phyloP scores from a whole-genome alignment of 1,140 invertebrate genomes.

The fruit fly (Drosophila melanogaster) region DNA sequence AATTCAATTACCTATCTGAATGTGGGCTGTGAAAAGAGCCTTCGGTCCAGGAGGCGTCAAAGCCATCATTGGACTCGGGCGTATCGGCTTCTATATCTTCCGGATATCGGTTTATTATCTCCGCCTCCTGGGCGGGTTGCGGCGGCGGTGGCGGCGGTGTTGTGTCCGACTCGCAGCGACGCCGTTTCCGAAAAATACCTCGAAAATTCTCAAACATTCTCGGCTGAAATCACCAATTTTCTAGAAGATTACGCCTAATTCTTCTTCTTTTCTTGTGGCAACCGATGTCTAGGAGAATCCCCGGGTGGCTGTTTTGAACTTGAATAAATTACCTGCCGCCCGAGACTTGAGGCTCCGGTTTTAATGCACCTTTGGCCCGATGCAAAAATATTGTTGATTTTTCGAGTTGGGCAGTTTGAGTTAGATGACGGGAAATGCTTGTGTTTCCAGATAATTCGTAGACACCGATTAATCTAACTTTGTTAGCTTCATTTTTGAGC shows the following conservation, averaged over 20 bases:
- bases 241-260: conserved; percentile 48
- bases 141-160: conserved; percentile 2
- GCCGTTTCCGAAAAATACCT: conserved; percentile 75
- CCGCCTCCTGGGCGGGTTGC: conserved; percentile 11
- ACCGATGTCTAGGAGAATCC: conserved; percentile 13
- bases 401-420: conserved; percentile 16
- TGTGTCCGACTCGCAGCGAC: conserved; percentile 49
- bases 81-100: conserved; percentile 21
- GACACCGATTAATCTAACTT: neutral
- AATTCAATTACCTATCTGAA: conserved; percentile 76
- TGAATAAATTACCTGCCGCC: conserved; percentile 38
- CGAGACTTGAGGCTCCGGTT: neutral
- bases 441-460: neutral
- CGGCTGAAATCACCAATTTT: neutral
- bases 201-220: conserved; percentile 75
- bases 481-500: conserved; percentile 8
- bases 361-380: conserved; percentile 1
- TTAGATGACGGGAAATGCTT: conserved; percentile 25
- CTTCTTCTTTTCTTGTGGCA: neutral
- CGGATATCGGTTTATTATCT: neutral
- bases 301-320: conserved; percentile 4
- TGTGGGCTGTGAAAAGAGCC: conserved; percentile 42
- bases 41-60: conserved; percentile 40
- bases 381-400: conserved; percentile 22
- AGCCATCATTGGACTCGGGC: conserved; percentile 25